phyloP scores from a whole-genome alignment of 2,797 vertebrate species.

The Leucoraja ocellata region DNA sequence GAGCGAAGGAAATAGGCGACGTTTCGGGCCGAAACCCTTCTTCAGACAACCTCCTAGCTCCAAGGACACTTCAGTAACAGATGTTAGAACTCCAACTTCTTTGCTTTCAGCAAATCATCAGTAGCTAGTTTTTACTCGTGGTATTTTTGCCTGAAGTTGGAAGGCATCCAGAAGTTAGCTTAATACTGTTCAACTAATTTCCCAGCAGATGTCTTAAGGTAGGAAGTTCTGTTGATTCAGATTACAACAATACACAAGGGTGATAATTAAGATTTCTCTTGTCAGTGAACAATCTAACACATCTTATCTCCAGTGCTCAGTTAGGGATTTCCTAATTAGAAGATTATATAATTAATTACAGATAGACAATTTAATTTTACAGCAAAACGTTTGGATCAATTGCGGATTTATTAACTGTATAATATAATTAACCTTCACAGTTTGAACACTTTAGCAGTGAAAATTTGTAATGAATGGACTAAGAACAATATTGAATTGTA shows the following conservation, averaged over 20 bases:
- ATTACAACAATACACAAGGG: not conserved
- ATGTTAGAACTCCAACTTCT: not conserved
- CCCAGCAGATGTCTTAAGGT: not conserved
- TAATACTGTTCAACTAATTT: not conserved
- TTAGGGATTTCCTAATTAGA: not conserved
- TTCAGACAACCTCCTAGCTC: no score
- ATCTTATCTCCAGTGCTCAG: not conserved
- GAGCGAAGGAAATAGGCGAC: no score
- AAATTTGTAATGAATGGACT: not conserved
- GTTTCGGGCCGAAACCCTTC: no score
- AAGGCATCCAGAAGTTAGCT: not conserved
- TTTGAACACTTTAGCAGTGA: not conserved
- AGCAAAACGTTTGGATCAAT: not conserved
- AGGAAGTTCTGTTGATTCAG: not conserved
- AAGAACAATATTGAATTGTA: not conserved
- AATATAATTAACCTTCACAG: not conserved
- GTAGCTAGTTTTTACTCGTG: not conserved
- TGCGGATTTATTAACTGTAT: not conserved
- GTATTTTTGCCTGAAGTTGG: no score
- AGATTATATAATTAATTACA: not conserved
- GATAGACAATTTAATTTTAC: conserved; percentile 3
- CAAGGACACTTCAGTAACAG: not conserved
- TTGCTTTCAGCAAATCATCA: not conserved
- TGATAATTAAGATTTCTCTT: conserved; percentile 8
- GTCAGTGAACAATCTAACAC: not conserved